Percentiles rank a stretch among this genome's conserved stretches.
These are phyloP conservation scores for Nixonia krombeini DNA, from an alignment of 1,140 invertebrate genomes.

Conservation along the genomic window DNA sequence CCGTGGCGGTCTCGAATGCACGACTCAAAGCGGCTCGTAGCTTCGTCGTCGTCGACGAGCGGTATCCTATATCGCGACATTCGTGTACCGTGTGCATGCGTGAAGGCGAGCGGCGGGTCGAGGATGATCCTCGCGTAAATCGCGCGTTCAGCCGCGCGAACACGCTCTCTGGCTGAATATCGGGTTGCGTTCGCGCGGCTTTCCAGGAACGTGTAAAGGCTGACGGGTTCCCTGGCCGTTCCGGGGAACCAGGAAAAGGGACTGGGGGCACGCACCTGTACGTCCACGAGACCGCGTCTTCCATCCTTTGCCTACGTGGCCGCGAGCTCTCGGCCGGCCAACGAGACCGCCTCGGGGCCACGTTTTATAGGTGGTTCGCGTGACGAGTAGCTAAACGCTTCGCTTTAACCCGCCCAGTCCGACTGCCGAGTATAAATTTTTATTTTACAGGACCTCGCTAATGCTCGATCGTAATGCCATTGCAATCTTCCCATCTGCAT, in stretches of 20 bases:
- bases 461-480: conserved; percentile 9
- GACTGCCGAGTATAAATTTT: conserved; percentile 8
- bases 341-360: conserved; percentile 38
- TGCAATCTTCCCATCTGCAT: no score
- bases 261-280: conserved; percentile 53
- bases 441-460: conserved; percentile 16
- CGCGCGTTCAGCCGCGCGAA: conserved; percentile 7
- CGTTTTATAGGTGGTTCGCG: conserved; percentile 59
- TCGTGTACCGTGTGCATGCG: conserved; percentile 13
- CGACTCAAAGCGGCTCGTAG: conserved; percentile 12
- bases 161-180: conserved; percentile 35
- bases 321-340: conserved; percentile 34
- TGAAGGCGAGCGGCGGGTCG: conserved; percentile 7
- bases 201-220: conserved; percentile 36
- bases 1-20: conserved; percentile 12
- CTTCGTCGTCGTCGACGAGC: background rate
- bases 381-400: conserved; percentile 59
- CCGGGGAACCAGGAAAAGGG: conserved; percentile 4
- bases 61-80: conserved; percentile 27
- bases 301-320: conserved; percentile 39
- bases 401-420: conserved; percentile 47
- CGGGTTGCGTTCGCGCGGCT: conserved; percentile 33
- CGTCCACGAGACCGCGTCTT: conserved; percentile 41
- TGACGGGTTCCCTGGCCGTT: conserved; percentile 4
- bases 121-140: conserved; percentile 40